phyloP scores from a whole-genome alignment of 2,888 invertebrate genomes.

The Melinaea marsaeus region DNA sequence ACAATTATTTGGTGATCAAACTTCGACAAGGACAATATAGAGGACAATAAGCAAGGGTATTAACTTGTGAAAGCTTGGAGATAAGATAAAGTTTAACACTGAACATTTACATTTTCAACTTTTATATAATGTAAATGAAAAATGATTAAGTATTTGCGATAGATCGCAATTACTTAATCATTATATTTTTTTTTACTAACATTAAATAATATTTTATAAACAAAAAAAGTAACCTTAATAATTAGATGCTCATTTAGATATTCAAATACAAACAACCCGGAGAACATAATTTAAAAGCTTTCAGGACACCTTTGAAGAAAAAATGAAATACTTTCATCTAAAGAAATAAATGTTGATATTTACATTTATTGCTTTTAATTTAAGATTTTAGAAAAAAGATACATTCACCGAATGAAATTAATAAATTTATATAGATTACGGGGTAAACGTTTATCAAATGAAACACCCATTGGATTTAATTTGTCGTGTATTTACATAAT shows the following conservation, averaged over 20 bases:
- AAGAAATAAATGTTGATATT: conserved; percentile 9
- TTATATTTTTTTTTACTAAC: no score
- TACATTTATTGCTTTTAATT: conserved; percentile 13
- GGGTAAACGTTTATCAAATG: conserved; percentile 69
- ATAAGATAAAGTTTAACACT: not conserved
- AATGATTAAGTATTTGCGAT: no score
- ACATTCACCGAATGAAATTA: conserved; percentile 20
- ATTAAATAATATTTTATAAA: not conserved
- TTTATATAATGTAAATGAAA: no score
- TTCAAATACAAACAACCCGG: not conserved
- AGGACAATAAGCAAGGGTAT: not conserved
- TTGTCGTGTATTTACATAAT: conserved; percentile 77
- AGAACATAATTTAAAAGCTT: conserved; percentile 1
- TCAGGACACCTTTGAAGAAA: not conserved
- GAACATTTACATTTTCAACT: not conserved
- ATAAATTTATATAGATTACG: conserved; percentile 42
- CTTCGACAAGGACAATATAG: not conserved
- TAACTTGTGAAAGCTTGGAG: not conserved
- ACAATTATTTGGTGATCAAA: not conserved
- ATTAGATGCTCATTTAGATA: not conserved
- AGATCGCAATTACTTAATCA: no score
- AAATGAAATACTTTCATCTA: conserved; percentile 11
- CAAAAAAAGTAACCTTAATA: not conserved
- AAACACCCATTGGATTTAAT: conserved; percentile 75
- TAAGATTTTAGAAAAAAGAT: conserved; percentile 13